Evolutionary conservation across 2,113 vertebrate genomes (phyloP), one percentile per base, ranked within the genome.

Genomic region (Ranitomeya imitator): DNA sequence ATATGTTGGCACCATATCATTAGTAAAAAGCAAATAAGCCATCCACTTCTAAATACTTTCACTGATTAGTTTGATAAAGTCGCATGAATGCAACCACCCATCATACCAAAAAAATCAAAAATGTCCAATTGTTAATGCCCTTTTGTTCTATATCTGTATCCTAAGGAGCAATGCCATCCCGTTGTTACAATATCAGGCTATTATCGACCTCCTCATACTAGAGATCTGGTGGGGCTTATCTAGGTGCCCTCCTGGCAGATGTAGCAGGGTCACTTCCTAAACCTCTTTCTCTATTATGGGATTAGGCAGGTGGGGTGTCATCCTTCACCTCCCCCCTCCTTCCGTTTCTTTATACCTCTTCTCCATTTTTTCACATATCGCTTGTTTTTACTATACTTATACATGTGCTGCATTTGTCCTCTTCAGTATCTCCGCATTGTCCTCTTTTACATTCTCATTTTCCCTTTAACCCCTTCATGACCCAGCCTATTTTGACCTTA

Each of bases 221-320:
- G 15, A 74, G 71, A 74, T 10, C 15, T 74, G 37, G 15, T 19
- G 71, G 71, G 71, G 71, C 71, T 74, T 74, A 74, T 74, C 71
- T 12, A 74, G 31, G 71, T 74, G 31, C 71, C 37, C 37, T 74
- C 45, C 71, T 74, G 26, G 31, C 71, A 74, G 71, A 19, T 37
- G 31, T 45, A 45, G 71, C 71, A 74, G 71, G 71, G 16, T 37
- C 71, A 74, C 31, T 74, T 74, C 71, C 71, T 74, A 74, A 73
- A 18, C 71, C 71, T 37, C 71, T 74, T 74, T 13, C 71, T 37
- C 31, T 74, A 74, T 74, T 74, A 74, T 74, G 37, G 71, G 71
- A 74, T 74, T 74, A 74, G 19, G 71, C 71, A 74, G 71, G 71
- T 74, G 71, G 31, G 18, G 71, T 74, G 37, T 45, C 15, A 74